Percentiles rank a stretch among this genome's conserved stretches.
Evolutionary conservation across 2,888 invertebrate genomes (phyloP).

Genomic region (Drosophila neonasuta): DNA sequence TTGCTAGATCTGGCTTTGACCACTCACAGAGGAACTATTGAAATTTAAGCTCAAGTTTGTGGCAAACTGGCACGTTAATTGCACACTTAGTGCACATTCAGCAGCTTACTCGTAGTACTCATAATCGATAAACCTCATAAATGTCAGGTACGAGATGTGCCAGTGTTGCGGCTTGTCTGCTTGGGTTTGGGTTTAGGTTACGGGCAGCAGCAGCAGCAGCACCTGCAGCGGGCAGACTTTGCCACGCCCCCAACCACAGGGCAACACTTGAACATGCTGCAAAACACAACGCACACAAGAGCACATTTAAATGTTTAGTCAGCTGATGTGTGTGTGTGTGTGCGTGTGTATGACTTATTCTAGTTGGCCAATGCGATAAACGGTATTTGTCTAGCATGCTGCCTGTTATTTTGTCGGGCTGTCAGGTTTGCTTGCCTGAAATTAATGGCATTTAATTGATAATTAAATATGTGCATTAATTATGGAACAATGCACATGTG

Average conservation of each 20-base stretch:
- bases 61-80: constrained; percentile 60
- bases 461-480: constrained; percentile 62
- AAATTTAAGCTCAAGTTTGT: constrained; percentile 36
- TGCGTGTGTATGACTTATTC: constrained; percentile 24
- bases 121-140: constrained; percentile 67
- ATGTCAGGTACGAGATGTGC: constrained; percentile 31
- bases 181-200: constrained; percentile 1
- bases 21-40: constrained; percentile 2
- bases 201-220: constrained; percentile 22
- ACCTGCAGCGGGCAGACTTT: constrained; percentile 41
- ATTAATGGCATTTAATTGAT: constrained; percentile 61
- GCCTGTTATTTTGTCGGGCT: neutral
- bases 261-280: constrained; percentile 50
- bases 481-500: constrained; percentile 18
- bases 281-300: constrained; percentile 4
- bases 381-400: constrained; percentile 34
- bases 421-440: constrained; percentile 24
- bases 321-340: constrained; percentile 16
- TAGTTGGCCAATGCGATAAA: constrained; percentile 36
- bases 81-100: constrained; percentile 58
- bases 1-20: neutral
- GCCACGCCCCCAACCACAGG: constrained; percentile 32
- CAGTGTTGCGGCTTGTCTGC: constrained; percentile 18
- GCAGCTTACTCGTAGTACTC: constrained; percentile 40
- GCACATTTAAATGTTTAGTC: constrained; percentile 12